Base-by-base conservation (phyloP, 2,113 vertebrate genomes). In the Fregetta grallaria region DNA sequence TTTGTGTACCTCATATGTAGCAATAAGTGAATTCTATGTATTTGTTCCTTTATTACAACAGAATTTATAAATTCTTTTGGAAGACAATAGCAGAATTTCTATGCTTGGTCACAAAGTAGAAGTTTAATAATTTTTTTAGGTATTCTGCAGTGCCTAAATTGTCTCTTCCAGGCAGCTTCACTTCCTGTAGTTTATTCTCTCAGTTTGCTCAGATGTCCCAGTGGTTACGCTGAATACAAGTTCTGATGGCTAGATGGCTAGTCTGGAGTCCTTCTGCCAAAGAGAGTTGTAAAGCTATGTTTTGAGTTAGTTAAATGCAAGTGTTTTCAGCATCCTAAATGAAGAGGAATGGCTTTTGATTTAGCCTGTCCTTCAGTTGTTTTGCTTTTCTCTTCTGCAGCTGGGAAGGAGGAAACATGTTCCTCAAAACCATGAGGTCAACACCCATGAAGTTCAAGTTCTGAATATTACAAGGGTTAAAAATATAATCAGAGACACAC, bases 391-490 rank as follows among this genome's bases (percentile, higher is more conserved):
- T 76, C 45, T 83, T 86, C 53, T 83, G 21, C 62, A 45, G 34
- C 20, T 66, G 32, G 34, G 40, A 82, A 88, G 52, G n/a, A 67
- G 17, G 44, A 82, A 75, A 30, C 20, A 3, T 10, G 9, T 62
- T 90, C 65, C 53, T 90, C 42, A 85, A 85, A 93, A 72, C 9
- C 16, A 13, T 20, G 19, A 79, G 40, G 30, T 32, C 34, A 49
- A 34, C 30, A 53, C 4, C 6, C 14, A 8, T 56, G 49, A 52
- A 72, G 30, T 72, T 86, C n/a, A 63, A 9, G 52, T 90, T 88
- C 52, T 85, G 70, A 71, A 42, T 20, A 34, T 71, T 88, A 45
- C 71, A 81, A 79, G n/a, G 42, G 56, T 74, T 94, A 70, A 95
- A 95, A 75, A 74, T 40, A 62, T 83, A 84, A 36, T 25, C 58